phyloP scores from a whole-genome alignment of 2,797 vertebrate species.

The Apogon hyalosoma region DNA sequence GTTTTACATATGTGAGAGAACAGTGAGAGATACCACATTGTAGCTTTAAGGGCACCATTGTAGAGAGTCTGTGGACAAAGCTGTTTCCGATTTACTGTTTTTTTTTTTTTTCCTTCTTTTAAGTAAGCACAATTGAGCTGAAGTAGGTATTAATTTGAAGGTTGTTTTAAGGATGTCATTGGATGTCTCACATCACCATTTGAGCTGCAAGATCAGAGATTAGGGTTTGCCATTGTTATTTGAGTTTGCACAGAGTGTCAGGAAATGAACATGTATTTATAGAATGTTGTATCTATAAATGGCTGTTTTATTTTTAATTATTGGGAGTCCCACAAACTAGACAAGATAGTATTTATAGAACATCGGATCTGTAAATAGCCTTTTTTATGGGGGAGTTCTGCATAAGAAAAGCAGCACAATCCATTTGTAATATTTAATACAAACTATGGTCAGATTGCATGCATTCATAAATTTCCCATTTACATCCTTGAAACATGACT shows the following conservation, averaged over 20 bases:
- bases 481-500: constrained; percentile 8
- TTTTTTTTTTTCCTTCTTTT: background rate
- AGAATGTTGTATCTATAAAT: constrained; percentile 48
- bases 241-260: constrained; percentile 26
- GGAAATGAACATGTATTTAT: constrained; percentile 47
- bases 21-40: constrained; percentile 41
- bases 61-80: constrained; percentile 8
- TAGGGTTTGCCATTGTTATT: constrained; percentile 40
- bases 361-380: too few relatives aligned
- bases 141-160: background rate
- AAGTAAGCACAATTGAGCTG: background rate
- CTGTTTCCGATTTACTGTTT: constrained; percentile 20
- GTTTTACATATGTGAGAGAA: constrained; percentile 50
- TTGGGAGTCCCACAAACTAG: constrained; percentile 30
- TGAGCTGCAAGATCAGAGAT: constrained; percentile 30
- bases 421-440: too few relatives aligned
- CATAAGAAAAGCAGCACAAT: too few relatives aligned
- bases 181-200: constrained; percentile 19
- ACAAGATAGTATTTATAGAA: background rate
- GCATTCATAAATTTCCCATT: constrained; percentile 17
- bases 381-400: too few relatives aligned
- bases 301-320: constrained; percentile 40
- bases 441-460: constrained; percentile 15
- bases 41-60: constrained; percentile 15
- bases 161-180: constrained; percentile 5